Evolutionary conservation across 2,113 vertebrate species (phyloP).

Genomic region (Athene cunicularia): DNA sequence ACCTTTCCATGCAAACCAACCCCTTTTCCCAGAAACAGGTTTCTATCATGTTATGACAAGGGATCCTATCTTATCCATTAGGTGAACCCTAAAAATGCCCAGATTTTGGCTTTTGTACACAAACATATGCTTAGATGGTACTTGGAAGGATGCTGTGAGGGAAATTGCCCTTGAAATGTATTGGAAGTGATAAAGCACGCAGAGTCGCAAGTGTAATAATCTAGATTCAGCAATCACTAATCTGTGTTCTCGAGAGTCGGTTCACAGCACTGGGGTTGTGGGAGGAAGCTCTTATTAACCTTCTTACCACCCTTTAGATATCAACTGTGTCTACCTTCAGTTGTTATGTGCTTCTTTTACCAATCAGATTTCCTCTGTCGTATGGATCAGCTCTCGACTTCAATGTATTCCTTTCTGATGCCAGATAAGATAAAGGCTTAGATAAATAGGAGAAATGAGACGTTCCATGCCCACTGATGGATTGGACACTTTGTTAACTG

Average conservation of each 20-base stretch:
- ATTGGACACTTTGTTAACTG: not conserved
- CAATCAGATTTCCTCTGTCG: not conserved
- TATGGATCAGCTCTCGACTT: not conserved
- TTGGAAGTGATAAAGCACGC: not conserved
- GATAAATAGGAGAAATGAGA: not conserved
- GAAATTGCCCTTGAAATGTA: not conserved
- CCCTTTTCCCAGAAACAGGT: not conserved
- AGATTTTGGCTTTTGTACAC: not conserved
- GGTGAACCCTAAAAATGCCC: not conserved
- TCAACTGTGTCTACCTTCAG: not conserved
- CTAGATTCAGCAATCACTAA: not conserved
- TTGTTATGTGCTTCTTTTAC: not conserved
- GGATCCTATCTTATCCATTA: not conserved
- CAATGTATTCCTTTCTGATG: not conserved
- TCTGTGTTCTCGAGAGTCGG: not conserved
- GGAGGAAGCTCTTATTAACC: not conserved
- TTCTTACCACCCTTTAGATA: not conserved
- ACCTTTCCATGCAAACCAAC: not conserved
- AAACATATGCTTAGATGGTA: not conserved
- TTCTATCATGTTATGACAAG: not conserved
- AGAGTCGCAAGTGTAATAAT: not conserved
- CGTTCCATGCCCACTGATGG: not conserved
- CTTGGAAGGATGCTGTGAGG: not conserved
- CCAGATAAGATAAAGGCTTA: not conserved
- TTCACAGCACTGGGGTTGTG: not conserved